phyloP scores from a whole-genome alignment of 1,140 invertebrate genomes.

The Trichonephila inaurata region DNA sequence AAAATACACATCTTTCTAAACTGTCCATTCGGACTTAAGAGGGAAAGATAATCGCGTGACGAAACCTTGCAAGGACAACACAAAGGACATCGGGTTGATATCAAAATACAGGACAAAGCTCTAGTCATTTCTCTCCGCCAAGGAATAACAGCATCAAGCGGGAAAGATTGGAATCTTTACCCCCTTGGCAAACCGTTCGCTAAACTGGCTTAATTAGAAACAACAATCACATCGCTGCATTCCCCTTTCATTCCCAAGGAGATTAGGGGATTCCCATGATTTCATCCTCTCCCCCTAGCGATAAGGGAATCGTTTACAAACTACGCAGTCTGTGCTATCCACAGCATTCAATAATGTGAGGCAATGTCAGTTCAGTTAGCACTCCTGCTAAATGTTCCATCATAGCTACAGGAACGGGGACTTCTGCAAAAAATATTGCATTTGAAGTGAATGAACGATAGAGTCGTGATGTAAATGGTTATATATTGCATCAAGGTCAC shows the following conservation, averaged over 20 bases:
- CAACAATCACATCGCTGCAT: slow-evolving; percentile 54
- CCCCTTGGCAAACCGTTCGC: not conserved
- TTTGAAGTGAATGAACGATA: no score
- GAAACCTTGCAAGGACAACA: not conserved
- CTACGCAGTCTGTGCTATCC: not conserved
- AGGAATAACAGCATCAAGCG: not conserved
- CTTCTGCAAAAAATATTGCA: no score
- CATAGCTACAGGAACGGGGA: no score
- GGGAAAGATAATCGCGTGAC: not conserved
- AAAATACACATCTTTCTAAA: not conserved
- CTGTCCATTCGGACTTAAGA: not conserved
- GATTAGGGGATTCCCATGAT: slow-evolving; percentile 43
- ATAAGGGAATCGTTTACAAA: slow-evolving; percentile 58
- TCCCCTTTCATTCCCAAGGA: slow-evolving; percentile 33
- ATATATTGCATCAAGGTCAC: no score
- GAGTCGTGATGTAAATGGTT: no score
- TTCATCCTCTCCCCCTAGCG: slow-evolving; percentile 26
- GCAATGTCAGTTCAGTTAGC: not conserved
- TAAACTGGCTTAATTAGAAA: slow-evolving; percentile 51
- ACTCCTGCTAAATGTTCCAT: not conserved
- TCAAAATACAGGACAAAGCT: not conserved
- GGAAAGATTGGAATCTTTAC: slow-evolving; percentile 59
- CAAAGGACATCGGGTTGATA: not conserved
- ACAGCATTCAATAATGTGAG: not conserved
- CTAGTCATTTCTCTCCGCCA: slow-evolving; percentile 44